Base-by-base conservation (phyloP, 1,140 invertebrate species). In the Choristoneura fumiferana region DNA sequence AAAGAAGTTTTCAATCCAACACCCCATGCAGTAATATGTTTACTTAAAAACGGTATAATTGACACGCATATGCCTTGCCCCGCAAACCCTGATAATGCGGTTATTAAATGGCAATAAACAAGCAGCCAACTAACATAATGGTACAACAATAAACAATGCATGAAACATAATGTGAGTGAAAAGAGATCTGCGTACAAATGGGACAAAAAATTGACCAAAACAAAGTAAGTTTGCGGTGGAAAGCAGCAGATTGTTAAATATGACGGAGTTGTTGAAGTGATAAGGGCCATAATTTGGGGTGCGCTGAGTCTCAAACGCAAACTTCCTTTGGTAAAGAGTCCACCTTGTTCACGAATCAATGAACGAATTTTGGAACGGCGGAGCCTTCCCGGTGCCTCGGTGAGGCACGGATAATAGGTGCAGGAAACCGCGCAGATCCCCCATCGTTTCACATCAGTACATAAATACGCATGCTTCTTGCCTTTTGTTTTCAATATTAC, bases 381-480 rank as follows among this genome's bases (percentile, higher is more conserved):
- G 53, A 57, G 57, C 52, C 35, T 54, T 35, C 58, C 52, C 40
- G 17, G 33, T 45, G 58, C 54, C 35, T 35, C 63, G 54, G n/a
- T n/a, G n/a, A n/a, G 53, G 52, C 53, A 39, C 49, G 43, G 43
- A 68, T 45, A 58, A 70, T 62, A 52, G 59, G 45, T 40, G 39
- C 65, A 34, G 29, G 54, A 52, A 64, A 68, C 59, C 71, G 73
- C 76, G 76, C 82, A 83, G 80, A 83, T 78, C 82, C 73, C 67
- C 73, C 65, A 71, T 74, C 71, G 60, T 54, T 65, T 72, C 73
- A 81, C 78, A 75, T 70, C 49, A 67, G 55, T 37, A 49, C 58
- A 43, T 55, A 66, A 65, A 76, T 71, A 85, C 91, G 91, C 91
- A 92, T 92, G 91, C 91, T 92, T 92, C 91, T 91, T 92, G 91